A percentile compares a stretch with the other conserved stretches of the same genome.
Evolutionary conservation across 2,888 invertebrate species (phyloP).

Genomic region (Galeruca laticollis): DNA sequence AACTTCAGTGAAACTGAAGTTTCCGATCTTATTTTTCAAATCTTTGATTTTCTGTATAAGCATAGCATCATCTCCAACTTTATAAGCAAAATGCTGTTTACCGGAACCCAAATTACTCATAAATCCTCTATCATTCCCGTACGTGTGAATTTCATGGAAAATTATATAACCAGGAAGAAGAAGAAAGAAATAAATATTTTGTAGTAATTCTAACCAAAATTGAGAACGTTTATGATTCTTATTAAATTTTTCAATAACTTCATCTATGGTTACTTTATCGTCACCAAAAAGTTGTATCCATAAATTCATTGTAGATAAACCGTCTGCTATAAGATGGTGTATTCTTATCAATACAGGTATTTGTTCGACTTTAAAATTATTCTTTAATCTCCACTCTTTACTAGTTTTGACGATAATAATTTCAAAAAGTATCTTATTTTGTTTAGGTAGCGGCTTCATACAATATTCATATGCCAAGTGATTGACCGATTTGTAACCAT

Average conservation of each 20-base stretch:
- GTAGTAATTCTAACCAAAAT: not conserved
- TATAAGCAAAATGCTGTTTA: conserved; percentile 13
- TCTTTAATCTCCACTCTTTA: not conserved
- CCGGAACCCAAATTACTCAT: not conserved
- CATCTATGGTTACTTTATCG: not conserved
- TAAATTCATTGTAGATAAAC: conserved; percentile 19
- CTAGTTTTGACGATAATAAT: conserved; percentile 11
- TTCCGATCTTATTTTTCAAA: conserved; percentile 3
- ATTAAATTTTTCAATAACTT: conserved; percentile 11
- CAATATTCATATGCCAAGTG: conserved; percentile 23
- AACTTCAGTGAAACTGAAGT: conserved; percentile 19
- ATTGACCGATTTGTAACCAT: not conserved
- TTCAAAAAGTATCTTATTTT: conserved; percentile 18
- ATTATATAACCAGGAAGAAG: conserved; percentile 9
- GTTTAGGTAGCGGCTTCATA: conserved; percentile 8
- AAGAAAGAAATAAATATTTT: conserved; percentile 8
- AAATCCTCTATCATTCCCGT: not conserved
- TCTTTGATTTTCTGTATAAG: not conserved
- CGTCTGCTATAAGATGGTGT: conserved; percentile 15
- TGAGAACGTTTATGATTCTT: conserved; percentile 7
- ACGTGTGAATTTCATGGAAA: not conserved
- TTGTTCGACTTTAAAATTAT: conserved; percentile 14
- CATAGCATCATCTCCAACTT: not conserved
- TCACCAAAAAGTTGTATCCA: not conserved
- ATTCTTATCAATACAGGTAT: conserved; percentile 3